Evolutionary conservation across 2,888 invertebrate genomes (phyloP), one percentile per base, ranked within the genome.

Genomic region (Volucella bombylans): DNA sequence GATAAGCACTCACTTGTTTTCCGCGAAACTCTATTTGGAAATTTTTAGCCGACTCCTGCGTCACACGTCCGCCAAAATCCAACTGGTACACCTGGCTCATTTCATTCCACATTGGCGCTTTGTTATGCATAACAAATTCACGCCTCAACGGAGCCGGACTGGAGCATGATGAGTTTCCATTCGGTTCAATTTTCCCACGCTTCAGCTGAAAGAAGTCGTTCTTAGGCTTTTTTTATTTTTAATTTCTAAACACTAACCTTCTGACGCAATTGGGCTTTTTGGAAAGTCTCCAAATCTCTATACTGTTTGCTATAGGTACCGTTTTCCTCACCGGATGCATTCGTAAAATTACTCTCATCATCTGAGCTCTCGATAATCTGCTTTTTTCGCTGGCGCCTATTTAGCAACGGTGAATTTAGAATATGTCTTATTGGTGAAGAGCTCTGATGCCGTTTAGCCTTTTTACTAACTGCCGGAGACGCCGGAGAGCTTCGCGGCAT

Each of bases 1-100:
- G 18, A 15, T 14, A 4, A 12, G 18, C 15, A 61, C 89, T 89
- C 88, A 98, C 98, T 95, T 99, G 98, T 92, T 97, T 97, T 86
- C 97, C 98, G 88, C 97, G 95, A 91, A 97, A 98, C 92, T 99
- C 99, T 77, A 99, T 99, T 93, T 99, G 99, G 92, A 99, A 99
- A 93, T 99, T 99, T 92, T 99, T 99, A 14, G 99, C 99, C 54
- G 98, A 99, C 92, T 99, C 99, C 92, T 99, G 99, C 4, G 99
- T 99, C 80, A 99, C 99, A 87, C 99, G 94, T 11, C 99, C 99
- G 4, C 99, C 99, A 93, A 99, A 99, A 93, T 99, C 99, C 55
- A 99, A 93, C 91, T 99, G 99, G 92, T 99, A 99, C 12, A 99
- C 99, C 92, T 99, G 99, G 90, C 97, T 98, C 92, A 97, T 97